These are phyloP conservation scores for Candidula unifasciata DNA, from an alignment of 2,888 invertebrate genomes.

Conservation along the genomic window DNA sequence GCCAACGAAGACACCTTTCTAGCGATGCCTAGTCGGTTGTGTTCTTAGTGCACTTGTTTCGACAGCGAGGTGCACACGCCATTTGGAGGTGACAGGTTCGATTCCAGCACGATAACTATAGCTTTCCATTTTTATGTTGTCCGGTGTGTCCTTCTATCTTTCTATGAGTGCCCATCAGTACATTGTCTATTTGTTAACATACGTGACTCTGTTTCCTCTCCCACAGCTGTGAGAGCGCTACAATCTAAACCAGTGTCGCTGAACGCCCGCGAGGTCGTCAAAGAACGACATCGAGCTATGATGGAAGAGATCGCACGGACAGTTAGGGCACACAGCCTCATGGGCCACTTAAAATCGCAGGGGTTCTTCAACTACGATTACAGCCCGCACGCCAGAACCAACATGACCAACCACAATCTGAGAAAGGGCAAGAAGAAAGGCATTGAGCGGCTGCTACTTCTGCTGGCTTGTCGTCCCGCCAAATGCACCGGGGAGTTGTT, in stretches of 20 bases:
- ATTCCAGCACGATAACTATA: too few relatives aligned
- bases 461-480: background rate
- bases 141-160: too few relatives aligned
- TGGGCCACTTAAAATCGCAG: background rate
- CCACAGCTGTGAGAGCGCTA: slow-evolving; percentile 28
- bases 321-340: background rate
- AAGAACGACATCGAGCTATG: slow-evolving; percentile 2
- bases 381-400: slow-evolving; percentile 16
- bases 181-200: too few relatives aligned
- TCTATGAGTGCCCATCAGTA: too few relatives aligned
- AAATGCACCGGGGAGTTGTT: background rate
- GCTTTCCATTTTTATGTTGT: too few relatives aligned
- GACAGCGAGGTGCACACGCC: too few relatives aligned
- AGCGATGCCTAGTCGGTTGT: too few relatives aligned
- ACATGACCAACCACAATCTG: slow-evolving; percentile 17
- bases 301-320: slow-evolving; percentile 33
- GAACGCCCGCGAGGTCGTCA: background rate
- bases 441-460: background rate
- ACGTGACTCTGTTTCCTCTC: too few relatives aligned
- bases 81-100: too few relatives aligned
- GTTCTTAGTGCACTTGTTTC: too few relatives aligned
- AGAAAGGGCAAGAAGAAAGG: slow-evolving; percentile 22
- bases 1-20: too few relatives aligned
- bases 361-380: slow-evolving; percentile 29
- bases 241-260: background rate